Conservation (phyloP, 2,113 vertebrate genomes). For the Telmatochromis sp. region DNA sequence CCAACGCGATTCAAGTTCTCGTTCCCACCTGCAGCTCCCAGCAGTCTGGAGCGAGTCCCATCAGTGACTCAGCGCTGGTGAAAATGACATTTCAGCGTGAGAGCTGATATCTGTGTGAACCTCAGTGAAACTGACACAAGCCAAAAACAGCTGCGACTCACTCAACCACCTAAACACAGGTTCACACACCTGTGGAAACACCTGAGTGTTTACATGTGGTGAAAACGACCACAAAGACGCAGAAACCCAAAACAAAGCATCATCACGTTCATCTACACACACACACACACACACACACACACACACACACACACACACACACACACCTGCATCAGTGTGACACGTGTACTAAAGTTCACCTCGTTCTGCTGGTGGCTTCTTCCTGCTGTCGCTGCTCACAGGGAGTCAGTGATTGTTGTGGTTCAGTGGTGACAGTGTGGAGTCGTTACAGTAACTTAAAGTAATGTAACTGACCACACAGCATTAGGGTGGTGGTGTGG, state of each 20-base stretch:
- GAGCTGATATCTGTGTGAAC: neutral
- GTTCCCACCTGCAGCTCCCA: neutral
- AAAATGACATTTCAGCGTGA: neutral
- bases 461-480: neutral
- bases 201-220: neutral
- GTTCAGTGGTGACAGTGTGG: neutral
- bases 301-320: neutral
- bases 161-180: neutral
- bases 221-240: neutral
- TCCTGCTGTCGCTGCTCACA: neutral
- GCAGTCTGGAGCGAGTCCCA: neutral
- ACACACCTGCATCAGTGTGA: neutral
- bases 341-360: neutral
- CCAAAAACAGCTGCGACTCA: neutral
- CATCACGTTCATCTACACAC: neutral
- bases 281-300: neutral
- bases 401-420: neutral
- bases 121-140: neutral
- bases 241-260: neutral
- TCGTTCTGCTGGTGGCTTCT: neutral
- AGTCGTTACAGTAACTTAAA: neutral
- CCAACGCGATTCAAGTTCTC: neutral
- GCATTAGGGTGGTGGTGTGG: neutral
- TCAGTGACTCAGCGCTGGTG: neutral
- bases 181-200: neutral